Evolutionary conservation across 2,113 vertebrate species (phyloP), one percentile per base, ranked within the genome.

Genomic region (Orycteropus afer): DNA sequence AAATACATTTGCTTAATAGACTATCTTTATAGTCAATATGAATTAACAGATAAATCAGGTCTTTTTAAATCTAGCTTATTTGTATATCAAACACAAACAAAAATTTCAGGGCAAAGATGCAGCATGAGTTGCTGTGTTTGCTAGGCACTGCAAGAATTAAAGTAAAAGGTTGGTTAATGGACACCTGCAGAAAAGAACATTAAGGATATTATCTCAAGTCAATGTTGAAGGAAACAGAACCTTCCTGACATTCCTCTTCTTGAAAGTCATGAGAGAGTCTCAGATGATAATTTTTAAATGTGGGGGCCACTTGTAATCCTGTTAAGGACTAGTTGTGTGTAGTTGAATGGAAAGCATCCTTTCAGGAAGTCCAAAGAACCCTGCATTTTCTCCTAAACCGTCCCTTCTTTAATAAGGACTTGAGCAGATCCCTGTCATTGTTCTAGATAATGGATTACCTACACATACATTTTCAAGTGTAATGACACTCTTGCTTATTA

Each of bases 401-500:
- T 96, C 93, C 81, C 96, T 93, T 97, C 97, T 98, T 97, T 98
- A 98, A 97, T 97, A 98, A 97, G 97, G 73, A 95, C 94, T 97
- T 96, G 96, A 98, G 96, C 95, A 42, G 94, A 98, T 98, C 98
- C 96, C 98, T 98, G 98, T 98, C 98, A 98, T 97, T 98, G 98
- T 98, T 98, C 98, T 97, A 97, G 97, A 98, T 98, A 98, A 99
- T 94, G 89, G 98, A 99, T 99, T 96, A 97, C 98, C 98, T 97
- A 97, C 97, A 98, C 98, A 98, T 98, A 98, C 98, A 98, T 99
- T 99, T 98, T 98, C 97, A 99, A 98, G 98, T 98, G 97, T 98
- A 98, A 99, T 98, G 98, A 99, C 98, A 98, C 97, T 98, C 98
- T 95, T 98, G 98, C 98, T 99, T 99, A 99, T 99, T 99, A 99